Base-by-base conservation (phyloP, 2,888 invertebrate genomes). In the Acleris emargana region DNA sequence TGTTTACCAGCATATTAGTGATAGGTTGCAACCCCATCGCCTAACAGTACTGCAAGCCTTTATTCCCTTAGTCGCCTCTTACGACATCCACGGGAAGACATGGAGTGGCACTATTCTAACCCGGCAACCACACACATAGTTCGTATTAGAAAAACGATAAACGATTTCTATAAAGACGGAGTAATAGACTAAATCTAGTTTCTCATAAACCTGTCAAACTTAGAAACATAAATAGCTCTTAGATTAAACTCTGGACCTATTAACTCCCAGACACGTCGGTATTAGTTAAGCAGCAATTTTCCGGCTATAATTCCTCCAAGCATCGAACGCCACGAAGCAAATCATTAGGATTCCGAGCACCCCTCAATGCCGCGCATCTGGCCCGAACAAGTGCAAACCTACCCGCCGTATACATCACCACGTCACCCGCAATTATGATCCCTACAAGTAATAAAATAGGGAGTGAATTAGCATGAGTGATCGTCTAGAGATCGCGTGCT, bases 331-430 rank as follows among this genome's bases (percentile, higher is more conserved):
- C 54, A 59, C 59, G 59, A 28, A 55, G 50, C 54, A 42, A 53
- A 58, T 58, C 60, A 64, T 64, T 64, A 64, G 54, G 59, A 64
- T 64, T 59, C 64, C 28, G 60, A 43, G 32, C 59, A 64, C 59
- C 53, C 55, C 59, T 54, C 64, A 47, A 59, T 59, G 22, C 62
- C 57, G 53, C 53, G 49, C 64, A 59, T 59, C 59, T 64, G 64
- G 42, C 55, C 38, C 42, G 25, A 57, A 55, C 64, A 60, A 64
- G 64, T 64, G 64, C 58, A 59, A 53, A 42, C 52, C 42, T 53
- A 64, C 64, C 60, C 59, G 64, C 58, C 53, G 28, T 54, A 64
- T 55, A 60, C 43, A 59, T 50, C 64, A 54, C 58, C 53, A 49
- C n/a, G 5, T 28, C 32, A 22, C 64, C 60, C 43, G 60, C 64